Percentiles rank a stretch among this genome's conserved stretches.
Evolutionary conservation across 2,888 invertebrate genomes (phyloP).

Genomic region (Emmelina monodactyla): DNA sequence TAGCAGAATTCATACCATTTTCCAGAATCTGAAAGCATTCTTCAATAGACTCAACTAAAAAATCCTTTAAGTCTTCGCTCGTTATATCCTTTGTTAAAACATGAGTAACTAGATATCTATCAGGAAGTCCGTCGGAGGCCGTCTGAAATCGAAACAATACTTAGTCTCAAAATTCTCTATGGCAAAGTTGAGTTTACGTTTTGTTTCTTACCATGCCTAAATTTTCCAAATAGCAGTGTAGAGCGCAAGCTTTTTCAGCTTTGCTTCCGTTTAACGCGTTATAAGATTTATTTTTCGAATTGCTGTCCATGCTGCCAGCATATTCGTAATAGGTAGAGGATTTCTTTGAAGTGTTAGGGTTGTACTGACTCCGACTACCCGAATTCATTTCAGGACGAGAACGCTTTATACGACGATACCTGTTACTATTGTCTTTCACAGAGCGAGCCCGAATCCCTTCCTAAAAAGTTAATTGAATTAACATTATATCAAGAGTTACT

Average conservation of each 20-base stretch:
- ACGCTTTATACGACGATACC: no score
- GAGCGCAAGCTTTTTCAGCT: slow-evolving; percentile 55
- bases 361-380: slow-evolving; percentile 51
- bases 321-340: slow-evolving; percentile 23
- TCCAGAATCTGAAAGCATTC: slow-evolving; percentile 74
- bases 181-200: background rate
- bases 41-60: slow-evolving; percentile 73
- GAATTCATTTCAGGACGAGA: slow-evolving; percentile 38
- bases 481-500: no score
- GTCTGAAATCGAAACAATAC: slow-evolving; percentile 41
- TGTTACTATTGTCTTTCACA: no score
- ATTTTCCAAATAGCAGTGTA: slow-evolving; percentile 75
- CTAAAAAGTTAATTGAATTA: no score
- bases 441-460: no score
- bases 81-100: slow-evolving; percentile 68
- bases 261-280: slow-evolving; percentile 24
- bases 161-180: background rate
- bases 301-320: slow-evolving; percentile 26
- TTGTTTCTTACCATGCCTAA: slow-evolving; percentile 71
- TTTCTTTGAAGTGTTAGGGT: slow-evolving; percentile 35
- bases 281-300: slow-evolving; percentile 28
- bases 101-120: slow-evolving; percentile 69
- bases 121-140: slow-evolving; percentile 70
- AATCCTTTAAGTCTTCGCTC: slow-evolving; percentile 71
- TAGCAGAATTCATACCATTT: slow-evolving; percentile 51